Percentiles rank a stretch among this genome's conserved stretches.
Evolutionary conservation across 2,113 vertebrate species (phyloP).

Genomic region (Macrotus californicus): DNA sequence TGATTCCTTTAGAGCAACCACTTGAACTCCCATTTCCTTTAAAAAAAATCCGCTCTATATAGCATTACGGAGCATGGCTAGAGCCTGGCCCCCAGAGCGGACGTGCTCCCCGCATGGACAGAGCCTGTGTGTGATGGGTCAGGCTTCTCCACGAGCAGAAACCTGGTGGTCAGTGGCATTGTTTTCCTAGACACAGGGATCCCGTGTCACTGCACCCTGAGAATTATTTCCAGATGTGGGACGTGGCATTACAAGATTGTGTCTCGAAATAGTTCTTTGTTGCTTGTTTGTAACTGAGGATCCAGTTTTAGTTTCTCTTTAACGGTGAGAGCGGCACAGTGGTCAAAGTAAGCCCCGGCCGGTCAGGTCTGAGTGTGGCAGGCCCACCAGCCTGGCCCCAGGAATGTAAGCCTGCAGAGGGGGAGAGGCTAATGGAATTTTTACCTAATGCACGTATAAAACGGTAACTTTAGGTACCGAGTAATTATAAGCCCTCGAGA

Average conservation of each 20-base stretch:
- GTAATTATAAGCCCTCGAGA: neutral
- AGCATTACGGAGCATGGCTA: neutral
- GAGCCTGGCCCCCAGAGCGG: too few species aligned
- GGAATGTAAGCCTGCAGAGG: neutral
- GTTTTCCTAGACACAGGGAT: constrained; percentile 11
- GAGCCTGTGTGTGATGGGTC: neutral
- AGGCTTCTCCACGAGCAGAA: neutral
- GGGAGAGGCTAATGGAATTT: neutral
- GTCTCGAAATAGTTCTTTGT: neutral
- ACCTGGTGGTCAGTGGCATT: neutral
- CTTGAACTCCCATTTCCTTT: neutral
- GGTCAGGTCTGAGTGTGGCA: neutral
- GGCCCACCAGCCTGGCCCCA: neutral
- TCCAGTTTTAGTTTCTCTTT: neutral
- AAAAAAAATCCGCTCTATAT: neutral
- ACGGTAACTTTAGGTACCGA: neutral
- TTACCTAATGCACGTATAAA: neutral
- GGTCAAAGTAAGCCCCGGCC: neutral
- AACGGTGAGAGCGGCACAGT: neutral
- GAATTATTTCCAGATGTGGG: neutral
- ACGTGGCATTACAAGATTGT: neutral
- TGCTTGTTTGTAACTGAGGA: neutral
- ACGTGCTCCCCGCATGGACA: neutral
- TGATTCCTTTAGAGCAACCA: neutral
- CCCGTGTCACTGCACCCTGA: neutral